Conservation (phyloP, 2,797 vertebrate genomes). For the Acropternis orthonyx region DNA sequence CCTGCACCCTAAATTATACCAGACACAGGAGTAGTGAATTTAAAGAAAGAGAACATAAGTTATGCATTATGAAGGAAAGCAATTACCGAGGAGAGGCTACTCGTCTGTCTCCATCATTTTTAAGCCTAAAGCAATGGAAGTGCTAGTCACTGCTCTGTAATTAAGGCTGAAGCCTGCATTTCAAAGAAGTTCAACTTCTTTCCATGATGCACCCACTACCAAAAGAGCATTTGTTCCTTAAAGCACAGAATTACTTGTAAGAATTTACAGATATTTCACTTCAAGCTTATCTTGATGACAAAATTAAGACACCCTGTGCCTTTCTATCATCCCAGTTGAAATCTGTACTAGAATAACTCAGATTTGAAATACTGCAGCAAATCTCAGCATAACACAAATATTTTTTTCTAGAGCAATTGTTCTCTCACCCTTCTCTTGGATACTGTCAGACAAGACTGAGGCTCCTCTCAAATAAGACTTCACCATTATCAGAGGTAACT, state of each 20-base stretch:
- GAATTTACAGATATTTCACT: background rate
- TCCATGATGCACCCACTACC: background rate
- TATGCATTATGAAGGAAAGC: conserved; percentile 20
- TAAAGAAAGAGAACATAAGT: background rate
- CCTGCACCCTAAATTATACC: background rate
- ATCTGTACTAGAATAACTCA: background rate
- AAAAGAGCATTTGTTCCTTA: background rate
- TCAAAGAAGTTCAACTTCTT: background rate
- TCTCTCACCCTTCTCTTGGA: background rate
- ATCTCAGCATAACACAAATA: background rate
- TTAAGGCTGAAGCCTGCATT: conserved; percentile 31
- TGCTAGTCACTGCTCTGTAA: background rate
- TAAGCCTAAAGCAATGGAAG: conserved; percentile 31
- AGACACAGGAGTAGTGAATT: background rate
- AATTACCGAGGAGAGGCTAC: conserved; percentile 18
- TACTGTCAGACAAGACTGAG: background rate
- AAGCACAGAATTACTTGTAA: background rate
- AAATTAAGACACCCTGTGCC: background rate
- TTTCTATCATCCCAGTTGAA: background rate
- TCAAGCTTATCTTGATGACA: background rate
- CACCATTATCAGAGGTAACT: background rate
- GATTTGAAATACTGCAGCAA: background rate
- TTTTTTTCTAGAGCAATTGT: background rate
- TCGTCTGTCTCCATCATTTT: background rate
- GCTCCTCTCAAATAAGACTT: background rate